Evolutionary conservation across 30 jellyfish, hydroid and myxozoan species (phyloP).

Genomic region (Aurelia aurita complex sp. Pacific): DNA sequence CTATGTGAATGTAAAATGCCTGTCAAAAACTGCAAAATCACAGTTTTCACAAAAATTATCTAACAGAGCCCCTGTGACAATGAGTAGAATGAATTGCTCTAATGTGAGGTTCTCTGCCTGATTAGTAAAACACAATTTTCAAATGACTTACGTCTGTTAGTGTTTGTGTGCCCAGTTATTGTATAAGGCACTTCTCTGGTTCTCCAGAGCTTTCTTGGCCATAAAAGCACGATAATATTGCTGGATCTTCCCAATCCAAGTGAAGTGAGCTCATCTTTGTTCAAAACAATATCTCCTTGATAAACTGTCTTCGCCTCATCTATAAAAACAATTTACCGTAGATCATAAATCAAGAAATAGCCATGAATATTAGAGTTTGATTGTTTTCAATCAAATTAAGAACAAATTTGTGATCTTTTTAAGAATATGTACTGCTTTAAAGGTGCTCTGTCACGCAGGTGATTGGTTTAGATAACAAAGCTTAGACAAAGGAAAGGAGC

Average conservation of each 20-base stretch:
- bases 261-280: background rate
- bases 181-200: constrained; percentile 51
- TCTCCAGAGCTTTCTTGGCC: constrained; percentile 73
- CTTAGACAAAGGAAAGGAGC: too few relatives aligned
- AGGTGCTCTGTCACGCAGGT: too few relatives aligned
- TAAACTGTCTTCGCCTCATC: constrained; percentile 2
- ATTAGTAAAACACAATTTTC: background rate
- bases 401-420: too few relatives aligned
- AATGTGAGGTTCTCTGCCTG: too few relatives aligned
- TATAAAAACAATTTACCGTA: background rate
- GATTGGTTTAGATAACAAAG: too few relatives aligned
- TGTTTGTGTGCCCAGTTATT: constrained; percentile 29
- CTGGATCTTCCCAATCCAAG: constrained; percentile 23
- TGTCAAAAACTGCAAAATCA: too few relatives aligned
- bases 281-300: constrained; percentile 36
- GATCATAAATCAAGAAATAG: background rate
- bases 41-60: too few relatives aligned
- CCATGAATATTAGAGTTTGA: background rate
- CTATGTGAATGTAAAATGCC: too few relatives aligned
- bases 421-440: too few relatives aligned
- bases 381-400: too few relatives aligned
- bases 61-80: too few relatives aligned
- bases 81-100: too few relatives aligned
- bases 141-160: constrained; percentile 9
- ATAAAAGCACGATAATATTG: constrained; percentile 12